Evolutionary conservation across 2,113 vertebrate genomes (phyloP).

Genomic region (Zootoca vivipara): DNA sequence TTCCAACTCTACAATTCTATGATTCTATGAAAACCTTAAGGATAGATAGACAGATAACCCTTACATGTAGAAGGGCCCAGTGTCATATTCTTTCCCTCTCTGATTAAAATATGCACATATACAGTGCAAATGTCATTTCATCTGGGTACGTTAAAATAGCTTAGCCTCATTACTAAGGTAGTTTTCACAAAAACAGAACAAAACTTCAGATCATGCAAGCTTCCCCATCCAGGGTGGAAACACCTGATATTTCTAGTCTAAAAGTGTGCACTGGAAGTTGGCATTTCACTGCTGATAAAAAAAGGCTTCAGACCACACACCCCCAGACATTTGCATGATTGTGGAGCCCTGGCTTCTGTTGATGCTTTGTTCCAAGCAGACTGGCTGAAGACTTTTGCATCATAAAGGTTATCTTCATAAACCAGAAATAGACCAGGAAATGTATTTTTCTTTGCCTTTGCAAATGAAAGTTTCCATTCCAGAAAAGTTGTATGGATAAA

Average conservation of each 20-base stretch:
- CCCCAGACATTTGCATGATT: neutral
- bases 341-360: constrained; percentile 1
- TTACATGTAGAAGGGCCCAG: neutral
- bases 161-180: neutral
- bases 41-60: too few relatives aligned
- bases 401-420: constrained; percentile 34
- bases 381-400: constrained; percentile 11
- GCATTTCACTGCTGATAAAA: constrained; percentile 27
- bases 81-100: neutral
- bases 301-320: constrained; percentile 38
- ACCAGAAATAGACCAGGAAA: neutral
- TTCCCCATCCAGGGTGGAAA: neutral
- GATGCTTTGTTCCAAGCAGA: neutral
- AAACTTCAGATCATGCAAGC: neutral
- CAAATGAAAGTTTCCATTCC: constrained; percentile 28
- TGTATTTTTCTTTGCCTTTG: neutral
- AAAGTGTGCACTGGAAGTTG: constrained; percentile 27
- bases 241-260: neutral
- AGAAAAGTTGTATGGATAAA: neutral
- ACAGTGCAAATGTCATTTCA: neutral
- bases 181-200: neutral
- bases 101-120: neutral
- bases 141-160: neutral
- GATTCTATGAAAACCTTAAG: too few relatives aligned
- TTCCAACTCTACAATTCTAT: too few relatives aligned